Evolutionary conservation across 1,140 invertebrate species (phyloP).

Genomic region (Grapholita molesta): DNA sequence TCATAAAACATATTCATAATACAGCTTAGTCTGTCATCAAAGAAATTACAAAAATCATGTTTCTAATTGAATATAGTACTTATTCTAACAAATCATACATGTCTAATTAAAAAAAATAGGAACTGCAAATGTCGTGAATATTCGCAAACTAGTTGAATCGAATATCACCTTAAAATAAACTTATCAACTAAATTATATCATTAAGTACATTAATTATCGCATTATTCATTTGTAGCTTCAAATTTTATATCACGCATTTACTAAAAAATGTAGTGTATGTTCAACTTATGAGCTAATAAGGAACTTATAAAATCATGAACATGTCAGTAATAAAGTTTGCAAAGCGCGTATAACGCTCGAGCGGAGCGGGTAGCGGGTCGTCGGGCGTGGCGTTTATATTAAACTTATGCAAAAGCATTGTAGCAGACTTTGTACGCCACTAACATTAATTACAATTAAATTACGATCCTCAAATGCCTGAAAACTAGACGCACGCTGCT

Average conservation of each 20-base stretch:
- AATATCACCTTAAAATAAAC: constrained; percentile 6
- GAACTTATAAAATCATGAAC: too few species aligned
- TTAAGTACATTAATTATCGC: constrained; percentile 30
- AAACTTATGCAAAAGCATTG: too few species aligned
- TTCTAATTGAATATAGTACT: background rate
- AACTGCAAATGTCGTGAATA: constrained; percentile 35
- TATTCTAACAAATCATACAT: background rate
- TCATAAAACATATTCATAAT: background rate
- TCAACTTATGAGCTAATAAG: too few species aligned
- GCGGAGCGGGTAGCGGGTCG: too few species aligned
- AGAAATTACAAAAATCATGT: background rate
- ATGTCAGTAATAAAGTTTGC: too few species aligned
- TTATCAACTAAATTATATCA: constrained; percentile 1
- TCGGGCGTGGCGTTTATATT: too few species aligned
- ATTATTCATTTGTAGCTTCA: background rate
- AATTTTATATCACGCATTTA: background rate
- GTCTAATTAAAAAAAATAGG: constrained; percentile 30
- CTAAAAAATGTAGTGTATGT: background rate
- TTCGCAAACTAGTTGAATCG: constrained; percentile 18
- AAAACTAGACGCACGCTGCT: too few species aligned
- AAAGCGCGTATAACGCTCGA: too few species aligned
- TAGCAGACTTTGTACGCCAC: too few species aligned
- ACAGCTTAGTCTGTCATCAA: background rate
- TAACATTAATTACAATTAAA: too few species aligned
- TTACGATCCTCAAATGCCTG: too few species aligned